Base-by-base conservation (phyloP, 1,140 invertebrate species). In the Philopotamus ludificatus region DNA sequence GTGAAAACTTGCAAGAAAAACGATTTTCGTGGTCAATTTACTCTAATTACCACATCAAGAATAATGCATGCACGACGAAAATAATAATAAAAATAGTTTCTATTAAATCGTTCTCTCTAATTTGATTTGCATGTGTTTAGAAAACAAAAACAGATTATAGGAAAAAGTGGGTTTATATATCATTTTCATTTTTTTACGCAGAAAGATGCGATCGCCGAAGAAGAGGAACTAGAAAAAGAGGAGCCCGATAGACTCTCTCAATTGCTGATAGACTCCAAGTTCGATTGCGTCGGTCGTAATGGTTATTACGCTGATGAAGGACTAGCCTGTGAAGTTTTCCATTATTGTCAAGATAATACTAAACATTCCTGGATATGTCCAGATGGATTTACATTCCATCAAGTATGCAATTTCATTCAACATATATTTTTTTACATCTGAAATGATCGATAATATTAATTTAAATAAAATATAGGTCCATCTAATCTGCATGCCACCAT, bases 321-420 rank as follows among this genome's bases (percentile, higher is more conserved):
- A 51, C 84, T 96, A 20, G 86, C 88, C 71, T 96, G 93, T 73
- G 92, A 95, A 76, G 91, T 95, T 0, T 96, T 96, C 86, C 94
- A 96, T 75, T 96, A 95, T 76, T 95, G 94, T 74, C 91, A 94
- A 72, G 92, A 93, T 63, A 91, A 88, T 67, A 90, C 90, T 10
- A 91, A 89, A 71, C 93, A 95, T 74, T 95, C 92, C 0, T 96
- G 93, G 93, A 90, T 95, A 70, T 96, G 94, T 73, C 93, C 93
- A 0, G 91, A 93, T 72, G 91, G 92, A 67, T 94, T 94, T 73
- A 89, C 90, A 45, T 95, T 96, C 86, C 93, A 96, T 73, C 92
- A 94, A 83, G 89, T 90, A 80, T 69, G 63, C 44, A 8, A n/a
- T n/a, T 1, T 18, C n/a, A 50, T 53, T 51, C n/a, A 54, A 65